Evolutionary conservation across 2,113 vertebrate genomes (phyloP).

Genomic region (Sitta europaea): DNA sequence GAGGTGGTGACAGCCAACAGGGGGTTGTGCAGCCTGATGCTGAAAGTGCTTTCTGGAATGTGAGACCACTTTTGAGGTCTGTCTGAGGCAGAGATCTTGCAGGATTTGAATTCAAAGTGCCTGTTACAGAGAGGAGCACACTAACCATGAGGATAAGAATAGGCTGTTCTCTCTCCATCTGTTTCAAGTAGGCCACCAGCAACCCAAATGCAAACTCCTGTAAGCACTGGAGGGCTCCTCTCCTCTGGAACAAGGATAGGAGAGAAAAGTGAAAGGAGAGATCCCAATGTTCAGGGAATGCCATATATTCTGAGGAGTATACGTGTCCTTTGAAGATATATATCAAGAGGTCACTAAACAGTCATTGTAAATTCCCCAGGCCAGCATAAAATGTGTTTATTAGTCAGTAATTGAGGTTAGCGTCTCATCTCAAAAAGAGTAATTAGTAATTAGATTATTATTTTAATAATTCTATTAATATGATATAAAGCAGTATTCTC

Average conservation of each 20-base stretch:
- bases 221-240: background rate
- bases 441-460: background rate
- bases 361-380: background rate
- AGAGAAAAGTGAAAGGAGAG: background rate
- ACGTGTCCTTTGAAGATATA: background rate
- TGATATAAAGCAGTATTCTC: background rate
- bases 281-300: background rate
- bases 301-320: background rate
- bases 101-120: background rate
- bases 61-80: background rate
- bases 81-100: background rate
- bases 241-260: background rate
- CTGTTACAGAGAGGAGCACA: background rate
- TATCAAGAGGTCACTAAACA: background rate
- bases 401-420: background rate
- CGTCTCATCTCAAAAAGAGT: background rate
- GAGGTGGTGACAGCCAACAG: background rate
- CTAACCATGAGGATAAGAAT: background rate
- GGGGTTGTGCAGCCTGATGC: background rate
- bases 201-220: background rate
- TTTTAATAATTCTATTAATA: background rate
- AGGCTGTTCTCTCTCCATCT: constrained; percentile 27
- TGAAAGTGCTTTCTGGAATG: background rate
- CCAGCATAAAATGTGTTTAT: background rate
- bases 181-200: constrained; percentile 33